phyloP scores from a whole-genome alignment of 2,113 vertebrate genomes.

The Myrmecophaga tridactyla region DNA sequence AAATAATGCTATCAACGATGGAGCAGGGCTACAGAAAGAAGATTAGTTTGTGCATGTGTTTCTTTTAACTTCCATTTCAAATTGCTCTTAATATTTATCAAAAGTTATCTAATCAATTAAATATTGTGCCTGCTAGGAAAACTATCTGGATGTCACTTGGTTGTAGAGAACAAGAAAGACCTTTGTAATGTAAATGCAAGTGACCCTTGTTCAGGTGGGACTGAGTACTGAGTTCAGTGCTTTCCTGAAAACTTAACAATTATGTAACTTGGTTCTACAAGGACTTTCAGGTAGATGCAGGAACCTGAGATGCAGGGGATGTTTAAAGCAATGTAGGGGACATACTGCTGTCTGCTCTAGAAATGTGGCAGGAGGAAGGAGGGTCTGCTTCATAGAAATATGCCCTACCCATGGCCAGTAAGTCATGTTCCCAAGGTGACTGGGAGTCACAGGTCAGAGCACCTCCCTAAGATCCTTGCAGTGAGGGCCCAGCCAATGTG shows the following conservation, averaged over 20 bases:
- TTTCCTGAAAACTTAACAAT: neutral
- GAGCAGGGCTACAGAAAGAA: slow-evolving; percentile 8
- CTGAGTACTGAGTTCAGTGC: neutral
- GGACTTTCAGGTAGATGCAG: neutral
- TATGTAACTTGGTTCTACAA: neutral
- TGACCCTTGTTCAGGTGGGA: neutral
- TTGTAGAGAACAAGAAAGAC: neutral
- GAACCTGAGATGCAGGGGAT: neutral
- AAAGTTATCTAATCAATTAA: neutral
- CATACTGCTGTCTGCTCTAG: neutral
- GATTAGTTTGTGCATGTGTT: neutral
- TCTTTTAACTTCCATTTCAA: slow-evolving; percentile 39
- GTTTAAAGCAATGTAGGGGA: neutral
- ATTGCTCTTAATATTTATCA: slow-evolving; percentile 18
- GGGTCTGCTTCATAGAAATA: slow-evolving; percentile 18
- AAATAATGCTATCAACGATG: neutral
- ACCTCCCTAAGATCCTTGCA: neutral
- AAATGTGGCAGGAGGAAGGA: neutral
- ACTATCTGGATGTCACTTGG: neutral
- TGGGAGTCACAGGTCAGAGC: neutral
- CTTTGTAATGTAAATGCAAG: neutral
- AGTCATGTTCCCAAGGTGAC: neutral
- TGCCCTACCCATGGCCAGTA: neutral
- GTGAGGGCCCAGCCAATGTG: neutral
- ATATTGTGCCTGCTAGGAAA: neutral